A percentile compares a stretch with the other conserved stretches of the same genome.
Evolutionary conservation across 2,797 vertebrate genomes (phyloP).

Genomic region (Denticeps clupeoides): DNA sequence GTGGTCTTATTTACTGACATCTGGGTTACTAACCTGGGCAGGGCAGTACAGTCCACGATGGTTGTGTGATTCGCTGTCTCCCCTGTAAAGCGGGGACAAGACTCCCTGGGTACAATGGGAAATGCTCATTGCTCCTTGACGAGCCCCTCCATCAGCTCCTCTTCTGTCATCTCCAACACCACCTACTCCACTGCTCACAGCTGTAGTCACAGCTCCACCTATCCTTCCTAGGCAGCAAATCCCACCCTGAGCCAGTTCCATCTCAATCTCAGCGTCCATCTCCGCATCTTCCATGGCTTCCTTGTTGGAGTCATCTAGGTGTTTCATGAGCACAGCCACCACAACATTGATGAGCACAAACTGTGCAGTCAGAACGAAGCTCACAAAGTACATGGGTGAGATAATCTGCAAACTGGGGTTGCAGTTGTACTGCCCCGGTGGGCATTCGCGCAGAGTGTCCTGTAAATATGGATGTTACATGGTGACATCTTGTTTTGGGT

Average conservation of each 20-base stretch:
- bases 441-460: conserved; percentile 67
- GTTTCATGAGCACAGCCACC: conserved; percentile 84
- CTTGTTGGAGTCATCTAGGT: conserved; percentile 90
- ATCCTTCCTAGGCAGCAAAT: conserved; percentile 65
- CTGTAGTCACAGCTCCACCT: conserved; percentile 49
- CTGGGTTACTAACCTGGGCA: conserved; percentile 66
- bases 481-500: no score
- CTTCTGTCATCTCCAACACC: conserved; percentile 10
- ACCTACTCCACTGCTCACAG: no score
- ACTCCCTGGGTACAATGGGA: conserved; percentile 13
- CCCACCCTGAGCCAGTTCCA: conserved; percentile 78
- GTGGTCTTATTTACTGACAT: no score
- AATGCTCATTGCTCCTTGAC: conserved; percentile 14
- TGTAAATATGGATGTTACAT: no score
- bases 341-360: conserved; percentile 96
- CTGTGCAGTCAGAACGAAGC: conserved; percentile 91
- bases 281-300: conserved; percentile 90
- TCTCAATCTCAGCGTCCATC: conserved; percentile 87
- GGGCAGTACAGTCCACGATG: conserved; percentile 73
- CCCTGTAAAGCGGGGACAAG: conserved; percentile 15
- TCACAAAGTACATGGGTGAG: conserved; percentile 91
- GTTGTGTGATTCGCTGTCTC: conserved; percentile 48
- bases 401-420: conserved; percentile 86
- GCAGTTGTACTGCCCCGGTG: conserved; percentile 69
- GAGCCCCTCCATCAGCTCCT: conserved; percentile 6